Evolutionary conservation across 2,888 invertebrate genomes (phyloP), one percentile per base, ranked within the genome.

Genomic region (Mycalesis mineus): DNA sequence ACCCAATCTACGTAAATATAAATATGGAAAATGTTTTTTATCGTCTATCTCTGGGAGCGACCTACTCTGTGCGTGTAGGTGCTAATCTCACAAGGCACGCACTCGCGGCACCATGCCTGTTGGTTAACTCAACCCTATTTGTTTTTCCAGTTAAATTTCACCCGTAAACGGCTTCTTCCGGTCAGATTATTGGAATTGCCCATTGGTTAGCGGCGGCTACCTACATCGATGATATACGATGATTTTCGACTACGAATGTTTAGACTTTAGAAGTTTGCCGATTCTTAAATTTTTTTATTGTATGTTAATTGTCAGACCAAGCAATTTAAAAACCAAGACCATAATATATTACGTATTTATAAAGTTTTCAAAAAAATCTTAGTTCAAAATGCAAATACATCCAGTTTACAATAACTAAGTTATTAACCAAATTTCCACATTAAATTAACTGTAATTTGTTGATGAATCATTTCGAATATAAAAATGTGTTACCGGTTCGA

Each of bases 161-260:
- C 84, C 84, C 74, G 76, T 78, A 79, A 84, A 82, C 80, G 77
- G 66, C 80, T 77, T 82, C 80, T 86, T 86, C 88, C 87, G 86
- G 77, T 72, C 68, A 72, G 76, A 71, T 88, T 80, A 80, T 78
- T 83, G 78, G 86, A 87, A 87, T 76, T 79, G 75, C 78, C 75
- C 82, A 82, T 82, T 82, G 77, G 52, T 49, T 59, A 51, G 42
- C 37, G 40, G 54, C 54, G 57, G 41, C 57, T 51, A 60, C 56
- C 31, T 40, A 29, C 13, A 14, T 37, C 49, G 49, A 49, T 49
- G 22, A 22, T 14, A 41, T 9, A 41, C 3, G 11, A 11, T 36
- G 11, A 47, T 31, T 28, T 7, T 13, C 14, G 13, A n/a, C 42
- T n/a, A 4, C 13, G 7, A 42, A 11, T 36, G 17, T 14, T 17